These are phyloP conservation scores for Semibalanus balanoides DNA, from an alignment of 1,140 invertebrate species.

Conservation along the genomic window DNA sequence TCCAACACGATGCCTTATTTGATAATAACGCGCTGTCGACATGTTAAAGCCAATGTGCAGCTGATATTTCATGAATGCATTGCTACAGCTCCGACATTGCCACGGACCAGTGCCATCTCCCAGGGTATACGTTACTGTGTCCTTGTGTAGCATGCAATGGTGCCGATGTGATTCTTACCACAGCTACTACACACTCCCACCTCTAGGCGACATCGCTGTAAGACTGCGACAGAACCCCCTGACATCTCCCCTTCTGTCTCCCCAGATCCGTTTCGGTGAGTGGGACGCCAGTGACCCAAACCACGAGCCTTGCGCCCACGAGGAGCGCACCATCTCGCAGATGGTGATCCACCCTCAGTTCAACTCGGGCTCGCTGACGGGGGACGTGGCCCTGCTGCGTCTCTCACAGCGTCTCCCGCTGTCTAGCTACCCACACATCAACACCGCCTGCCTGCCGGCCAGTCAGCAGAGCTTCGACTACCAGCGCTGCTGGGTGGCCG, in stretches of 20 bases:
- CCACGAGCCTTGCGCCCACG: slow-evolving; percentile 41
- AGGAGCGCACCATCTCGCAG: slow-evolving; percentile 39
- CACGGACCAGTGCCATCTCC: no score
- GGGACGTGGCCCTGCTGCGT: slow-evolving; percentile 50
- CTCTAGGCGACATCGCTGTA: neutral
- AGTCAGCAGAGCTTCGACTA: slow-evolving; percentile 34
- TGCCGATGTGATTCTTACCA: no score
- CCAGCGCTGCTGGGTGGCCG: slow-evolving; percentile 50
- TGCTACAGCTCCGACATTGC: no score
- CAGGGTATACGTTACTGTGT: no score
- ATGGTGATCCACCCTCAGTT: slow-evolving; percentile 49
- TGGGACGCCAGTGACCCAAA: slow-evolving; percentile 44
- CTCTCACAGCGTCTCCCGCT: slow-evolving; percentile 42
- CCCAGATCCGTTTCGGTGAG: slow-evolving; percentile 51
- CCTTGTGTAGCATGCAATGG: no score
- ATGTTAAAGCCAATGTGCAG: no score
- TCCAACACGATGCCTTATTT: no score
- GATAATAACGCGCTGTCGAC: no score
- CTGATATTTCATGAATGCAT: no score
- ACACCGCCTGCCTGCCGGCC: slow-evolving; percentile 50
- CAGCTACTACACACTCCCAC: no score
- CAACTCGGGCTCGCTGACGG: slow-evolving; percentile 46
- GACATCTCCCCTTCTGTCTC: neutral
- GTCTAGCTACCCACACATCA: slow-evolving; percentile 45
- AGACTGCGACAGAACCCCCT: no score